phyloP scores from a whole-genome alignment of 2,888 invertebrate species.

The Nemoura dubitans region DNA sequence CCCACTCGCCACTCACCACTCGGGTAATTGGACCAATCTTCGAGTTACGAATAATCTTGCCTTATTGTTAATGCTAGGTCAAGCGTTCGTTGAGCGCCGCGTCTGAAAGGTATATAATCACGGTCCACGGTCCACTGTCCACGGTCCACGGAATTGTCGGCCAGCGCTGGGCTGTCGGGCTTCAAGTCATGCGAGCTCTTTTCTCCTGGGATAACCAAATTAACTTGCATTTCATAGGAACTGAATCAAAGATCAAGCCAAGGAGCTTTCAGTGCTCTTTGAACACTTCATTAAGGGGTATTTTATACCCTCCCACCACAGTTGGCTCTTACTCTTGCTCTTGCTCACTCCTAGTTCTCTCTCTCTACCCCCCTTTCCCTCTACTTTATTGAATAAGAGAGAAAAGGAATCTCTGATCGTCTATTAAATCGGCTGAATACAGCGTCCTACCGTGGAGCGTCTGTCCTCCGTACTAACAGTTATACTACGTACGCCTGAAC shows the following conservation, averaged over 20 bases:
- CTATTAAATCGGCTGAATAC: no score
- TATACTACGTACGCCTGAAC: no score
- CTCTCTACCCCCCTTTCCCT: not conserved
- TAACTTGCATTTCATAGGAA: slow-evolving; percentile 37
- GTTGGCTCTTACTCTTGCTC: not conserved
- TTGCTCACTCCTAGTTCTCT: not conserved
- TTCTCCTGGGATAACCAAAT: slow-evolving; percentile 31
- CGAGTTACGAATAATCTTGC: slow-evolving; percentile 48
- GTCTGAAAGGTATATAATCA: slow-evolving; percentile 35
- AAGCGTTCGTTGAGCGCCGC: slow-evolving; percentile 37
- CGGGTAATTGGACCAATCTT: slow-evolving; percentile 44
- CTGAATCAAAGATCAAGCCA: slow-evolving; percentile 31
- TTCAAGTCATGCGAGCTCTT: not conserved
- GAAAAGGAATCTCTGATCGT: not conserved
- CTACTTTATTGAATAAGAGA: not conserved
- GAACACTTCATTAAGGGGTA: slow-evolving; percentile 34
- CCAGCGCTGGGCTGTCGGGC: no score
- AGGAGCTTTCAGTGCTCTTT: slow-evolving; percentile 22
- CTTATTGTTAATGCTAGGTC: slow-evolving; percentile 48
- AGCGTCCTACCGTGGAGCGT: no score
- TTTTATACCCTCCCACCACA: slow-evolving; percentile 2
- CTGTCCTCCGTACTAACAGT: no score
- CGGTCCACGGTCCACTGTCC: no score
- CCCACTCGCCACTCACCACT: no score
- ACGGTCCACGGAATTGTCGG: no score